Evolutionary conservation across 2,113 vertebrate genomes (phyloP), one percentile per base, ranked within the genome.

Genomic region (Lonchura striata): DNA sequence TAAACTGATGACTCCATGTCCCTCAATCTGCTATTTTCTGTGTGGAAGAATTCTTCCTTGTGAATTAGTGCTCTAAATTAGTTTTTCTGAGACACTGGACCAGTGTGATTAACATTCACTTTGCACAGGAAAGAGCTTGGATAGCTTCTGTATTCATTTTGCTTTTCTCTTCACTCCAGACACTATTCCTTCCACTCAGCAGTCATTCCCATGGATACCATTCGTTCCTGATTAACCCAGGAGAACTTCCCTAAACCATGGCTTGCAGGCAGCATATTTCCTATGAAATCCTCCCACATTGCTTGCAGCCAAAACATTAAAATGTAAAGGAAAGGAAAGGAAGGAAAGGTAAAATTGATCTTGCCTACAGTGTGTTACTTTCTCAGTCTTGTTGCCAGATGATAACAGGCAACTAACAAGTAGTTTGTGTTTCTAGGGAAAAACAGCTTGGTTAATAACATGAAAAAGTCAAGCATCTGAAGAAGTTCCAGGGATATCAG

Each of bases 171-270:
- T 83, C 19, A 4, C 81, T 92, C 42, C 87, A 90, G 52, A 90
- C 78, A 47, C 39, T 93, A 11, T 86, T 94, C 39, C 79, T 94
- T 91, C 70, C 13, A 31, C 87, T 94, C 87, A 96, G 3, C 63
- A 93, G 66, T 80, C 79, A 80, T 83, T 90, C 89, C 68, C 59
- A 56, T 88, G 85, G 93, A 93, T 86, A 93, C 82, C 52, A 82
- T 76, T 95, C 0, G 0, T 74, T 95, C 77, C 75, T 86, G 59
- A 69, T 94, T 59, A 86, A 80, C 22, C 44, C 52, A 74, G 71
- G 71, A 78, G 74, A 90, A 64, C 80, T 80, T 87, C 82, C 64
- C 76, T 54, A 88, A 86, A 60, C 50, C 35, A 66, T 69, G 68
- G 53, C 66, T 94, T 69, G 42, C 59, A 88, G 75, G 82, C 92